Evolutionary conservation across 2,888 invertebrate genomes (phyloP), one percentile per base, ranked within the genome.

Genomic region (Anticlea derivata): DNA sequence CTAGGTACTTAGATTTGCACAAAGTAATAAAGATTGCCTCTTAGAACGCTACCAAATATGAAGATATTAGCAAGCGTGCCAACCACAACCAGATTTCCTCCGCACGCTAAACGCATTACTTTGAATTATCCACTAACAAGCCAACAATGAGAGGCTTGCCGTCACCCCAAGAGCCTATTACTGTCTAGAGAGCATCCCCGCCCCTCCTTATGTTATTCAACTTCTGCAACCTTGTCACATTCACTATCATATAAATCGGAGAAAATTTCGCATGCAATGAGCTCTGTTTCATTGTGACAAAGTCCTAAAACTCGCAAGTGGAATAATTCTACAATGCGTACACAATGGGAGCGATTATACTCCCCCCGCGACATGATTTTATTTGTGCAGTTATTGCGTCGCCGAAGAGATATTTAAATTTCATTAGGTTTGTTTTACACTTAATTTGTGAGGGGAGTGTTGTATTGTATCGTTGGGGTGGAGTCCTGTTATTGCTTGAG

Each of bases 391-490:
- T 87, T 89, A 90, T 88, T 86, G 81, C 83, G 83, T 80, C 79
- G 83, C 74, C 79, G 80, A 81, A 79, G 83, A 88, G 87, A 89
- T 89, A 89, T 90, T 89, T 89, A 89, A 89, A 90, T 90, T 89
- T 87, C 88, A 89, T 90, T 90, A 87, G 90, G 89, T 89, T 90
- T 90, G 89, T 90, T 90, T 90, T 90, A 89, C 90, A 90, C 88
- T 90, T 90, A 89, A 90, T 89, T 90, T 90, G 87, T 77, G 85
- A 86, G 84, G 88, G 88, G 87, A 72, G 76, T 78, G 75, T 71
- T 53, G 49, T 56, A 34, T 50, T 73, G 72, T 78, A 83, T 83
- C 63, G 78, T 64, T 70, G 77, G 88, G 87, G 87, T 82, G 86
- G 86, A 69, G 82, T 75, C 64, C 71, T 63, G 73, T 79, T 82